Conservation (phyloP, 2,113 vertebrate species). For the Baryphthengus martii region DNA sequence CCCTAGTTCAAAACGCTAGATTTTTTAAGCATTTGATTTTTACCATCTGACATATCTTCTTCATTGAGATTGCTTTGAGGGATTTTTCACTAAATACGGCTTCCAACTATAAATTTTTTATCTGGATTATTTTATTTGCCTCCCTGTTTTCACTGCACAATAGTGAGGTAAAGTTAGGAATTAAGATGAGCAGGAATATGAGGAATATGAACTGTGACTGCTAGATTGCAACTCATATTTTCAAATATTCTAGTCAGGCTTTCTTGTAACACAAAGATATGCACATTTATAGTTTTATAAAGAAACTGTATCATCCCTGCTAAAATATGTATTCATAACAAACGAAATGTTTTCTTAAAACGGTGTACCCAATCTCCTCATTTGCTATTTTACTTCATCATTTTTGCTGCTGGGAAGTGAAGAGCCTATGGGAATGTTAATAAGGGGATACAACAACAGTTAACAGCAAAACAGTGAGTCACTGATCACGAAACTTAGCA, state of each 20-base stretch:
- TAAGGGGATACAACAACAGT: neutral
- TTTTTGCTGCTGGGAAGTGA: neutral
- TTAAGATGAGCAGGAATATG: too few species aligned
- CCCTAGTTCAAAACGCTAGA: neutral
- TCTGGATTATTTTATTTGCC: neutral
- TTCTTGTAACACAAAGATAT: neutral
- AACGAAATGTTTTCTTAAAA: neutral
- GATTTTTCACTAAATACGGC: neutral
- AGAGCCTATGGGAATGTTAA: neutral
- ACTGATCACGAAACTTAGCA: neutral
- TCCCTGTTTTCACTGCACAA: neutral
- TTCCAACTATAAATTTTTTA: neutral
- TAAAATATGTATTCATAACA: neutral
- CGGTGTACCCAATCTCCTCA: neutral
- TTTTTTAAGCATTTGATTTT: neutral
- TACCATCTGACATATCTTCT: neutral
- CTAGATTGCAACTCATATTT: neutral
- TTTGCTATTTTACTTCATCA: neutral
- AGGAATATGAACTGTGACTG: neutral
- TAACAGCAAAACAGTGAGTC: neutral
- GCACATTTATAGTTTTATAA: neutral
- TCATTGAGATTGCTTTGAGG: neutral
- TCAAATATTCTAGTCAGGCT: neutral
- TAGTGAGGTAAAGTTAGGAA: neutral
- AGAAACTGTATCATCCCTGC: neutral